Evolutionary conservation across 2,797 vertebrate species (phyloP).

Genomic region (Melopsittacus undulatus): DNA sequence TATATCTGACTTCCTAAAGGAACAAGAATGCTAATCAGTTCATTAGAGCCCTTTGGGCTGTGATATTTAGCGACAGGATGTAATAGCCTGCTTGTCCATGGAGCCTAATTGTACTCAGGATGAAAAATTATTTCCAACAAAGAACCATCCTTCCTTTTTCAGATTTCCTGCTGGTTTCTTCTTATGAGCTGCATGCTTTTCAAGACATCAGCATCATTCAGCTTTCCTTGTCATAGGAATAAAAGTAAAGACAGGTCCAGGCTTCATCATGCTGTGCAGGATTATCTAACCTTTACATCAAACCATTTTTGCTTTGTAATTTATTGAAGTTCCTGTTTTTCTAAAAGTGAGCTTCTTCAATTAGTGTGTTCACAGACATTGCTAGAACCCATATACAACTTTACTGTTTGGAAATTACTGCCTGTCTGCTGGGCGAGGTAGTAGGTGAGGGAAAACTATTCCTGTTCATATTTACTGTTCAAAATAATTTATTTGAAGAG

Average conservation of each 20-base stretch:
- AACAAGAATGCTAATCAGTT: slow-evolving; percentile 80
- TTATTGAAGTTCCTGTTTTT: slow-evolving; percentile 57
- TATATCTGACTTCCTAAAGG: slow-evolving; percentile 73
- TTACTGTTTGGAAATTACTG: slow-evolving; percentile 47
- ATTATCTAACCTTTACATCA: slow-evolving; percentile 74
- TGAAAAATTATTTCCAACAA: slow-evolving; percentile 75
- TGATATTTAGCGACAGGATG: slow-evolving; percentile 77
- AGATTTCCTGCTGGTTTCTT: slow-evolving; percentile 74
- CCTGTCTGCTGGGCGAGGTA: slow-evolving; percentile 41
- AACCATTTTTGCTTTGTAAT: slow-evolving; percentile 59
- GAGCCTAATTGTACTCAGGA: slow-evolving; percentile 72
- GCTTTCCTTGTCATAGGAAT: slow-evolving; percentile 64
- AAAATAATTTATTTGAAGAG: slow-evolving; percentile 10
- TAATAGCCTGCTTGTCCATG: slow-evolving; percentile 68
- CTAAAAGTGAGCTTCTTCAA: slow-evolving; percentile 67
- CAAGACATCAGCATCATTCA: slow-evolving; percentile 71
- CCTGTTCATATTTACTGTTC: slow-evolving; percentile 39
- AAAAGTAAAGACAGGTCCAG: slow-evolving; percentile 51
- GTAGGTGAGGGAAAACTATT: slow-evolving; percentile 1
- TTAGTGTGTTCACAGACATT: slow-evolving; percentile 62
- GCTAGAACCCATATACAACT: slow-evolving; percentile 48
- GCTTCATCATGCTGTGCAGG: slow-evolving; percentile 58
- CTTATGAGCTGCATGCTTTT: slow-evolving; percentile 73
- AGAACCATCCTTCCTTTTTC: slow-evolving; percentile 68
- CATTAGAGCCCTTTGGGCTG: slow-evolving; percentile 77